Evolutionary conservation across 2,888 invertebrate genomes (phyloP).

Genomic region (Tachina grossa): DNA sequence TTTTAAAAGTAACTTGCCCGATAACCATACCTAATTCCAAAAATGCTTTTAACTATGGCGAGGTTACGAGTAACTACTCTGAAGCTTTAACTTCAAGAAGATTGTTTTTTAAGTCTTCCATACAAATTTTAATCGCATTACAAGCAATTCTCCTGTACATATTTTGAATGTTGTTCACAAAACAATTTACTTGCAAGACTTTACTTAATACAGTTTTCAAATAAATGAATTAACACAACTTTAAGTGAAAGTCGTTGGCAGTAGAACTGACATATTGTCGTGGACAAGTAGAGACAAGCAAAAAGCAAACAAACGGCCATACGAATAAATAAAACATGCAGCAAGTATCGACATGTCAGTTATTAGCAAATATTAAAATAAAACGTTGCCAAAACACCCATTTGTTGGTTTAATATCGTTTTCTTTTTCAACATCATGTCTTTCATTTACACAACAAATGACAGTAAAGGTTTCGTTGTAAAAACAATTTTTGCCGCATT

Average conservation of each 20-base stretch:
- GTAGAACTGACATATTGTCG: conserved; percentile 1
- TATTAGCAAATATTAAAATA: conserved; percentile 75
- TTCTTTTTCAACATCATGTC: conserved; percentile 1
- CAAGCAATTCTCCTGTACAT: too few relatives aligned
- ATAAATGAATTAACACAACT: too few relatives aligned
- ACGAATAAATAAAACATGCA: conserved; percentile 59
- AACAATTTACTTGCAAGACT: too few relatives aligned
- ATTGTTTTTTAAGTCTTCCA: too few relatives aligned
- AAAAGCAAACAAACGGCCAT: conserved; percentile 8
- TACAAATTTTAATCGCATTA: too few relatives aligned
- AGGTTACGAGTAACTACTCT: too few relatives aligned
- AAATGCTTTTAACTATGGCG: too few relatives aligned
- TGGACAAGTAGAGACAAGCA: neutral
- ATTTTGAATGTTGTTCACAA: too few relatives aligned
- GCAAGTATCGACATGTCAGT: conserved; percentile 72
- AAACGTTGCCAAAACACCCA: conserved; percentile 75
- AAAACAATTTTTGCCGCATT: conserved; percentile 66
- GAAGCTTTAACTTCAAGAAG: too few relatives aligned
- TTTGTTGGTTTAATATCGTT: conserved; percentile 47
- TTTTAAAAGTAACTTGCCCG: too few relatives aligned
- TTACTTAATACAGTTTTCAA: too few relatives aligned
- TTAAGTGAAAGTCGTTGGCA: neutral
- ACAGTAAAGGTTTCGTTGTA: conserved; percentile 54
- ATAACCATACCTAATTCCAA: too few relatives aligned
- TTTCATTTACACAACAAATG: conserved; percentile 33